Base-by-base conservation (phyloP, 2,797 vertebrate species). In the Gymnopithys bicolor region DNA sequence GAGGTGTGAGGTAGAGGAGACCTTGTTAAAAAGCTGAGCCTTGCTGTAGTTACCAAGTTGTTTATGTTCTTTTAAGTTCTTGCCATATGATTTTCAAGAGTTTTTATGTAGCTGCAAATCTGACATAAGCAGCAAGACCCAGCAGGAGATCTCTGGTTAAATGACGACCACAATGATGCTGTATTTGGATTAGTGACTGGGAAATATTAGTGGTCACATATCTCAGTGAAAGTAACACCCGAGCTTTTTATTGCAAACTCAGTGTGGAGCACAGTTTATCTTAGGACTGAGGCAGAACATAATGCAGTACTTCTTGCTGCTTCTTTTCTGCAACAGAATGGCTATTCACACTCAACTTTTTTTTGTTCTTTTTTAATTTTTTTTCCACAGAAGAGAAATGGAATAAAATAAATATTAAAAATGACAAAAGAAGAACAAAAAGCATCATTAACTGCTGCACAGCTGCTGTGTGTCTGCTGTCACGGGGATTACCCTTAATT, bases 381-480 rank as follows among this genome's bases (percentile, higher is more conserved):
- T 19, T 23, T 68, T 66, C 7, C 7, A 22, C 14, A 28, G 39
- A 92, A 58, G 14, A 28, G 39, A 91, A 92, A 88, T 10, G 8
- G 56, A 89, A 92, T 74, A 78, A 93, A 94, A 86, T 89, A 93
- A 96, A 95, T 93, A 92, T 73, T 89, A 87, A 91, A 95, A 87
- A 93, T 89, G 33, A 94, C 62, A 91, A 92, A 95, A 89, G 75
- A 62, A 89, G 73, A 93, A 84, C 74, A 89, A 93, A 95, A 96
- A 83, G 41, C 49, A 74, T 97, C 43, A 55, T 94, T 94, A 93
- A 89, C 69, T 76, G 62, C 84, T 86, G 82, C 89, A 86, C 94
- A 95, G 91, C 92, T 94, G 89, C 87, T 94, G 62, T 87, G 87
- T 79, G 63, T 96, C 94, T 95, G 63, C 80, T 95, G 83, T 95